Base-by-base conservation (phyloP, 2,888 invertebrate genomes). In the Geotrupes spiniger region DNA sequence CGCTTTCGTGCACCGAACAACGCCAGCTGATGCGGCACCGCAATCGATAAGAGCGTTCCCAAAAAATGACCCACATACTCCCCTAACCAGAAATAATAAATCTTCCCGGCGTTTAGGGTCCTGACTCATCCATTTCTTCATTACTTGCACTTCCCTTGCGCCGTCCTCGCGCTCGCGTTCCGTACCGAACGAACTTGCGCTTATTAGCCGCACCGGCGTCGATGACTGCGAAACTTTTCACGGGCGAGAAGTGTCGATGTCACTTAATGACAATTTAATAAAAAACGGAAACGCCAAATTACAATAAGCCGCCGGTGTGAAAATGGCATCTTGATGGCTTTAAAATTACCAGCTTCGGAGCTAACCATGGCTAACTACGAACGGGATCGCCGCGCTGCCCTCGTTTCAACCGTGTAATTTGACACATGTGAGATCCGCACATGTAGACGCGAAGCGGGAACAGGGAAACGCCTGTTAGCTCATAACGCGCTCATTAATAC, bases 201-300 rank as follows among this genome's bases (percentile, higher is more conserved):
- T n/a, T n/a, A n/a, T n/a, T n/a, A n/a, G n/a, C n/a, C n/a, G n/a
- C n/a, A n/a, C n/a, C n/a, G n/a, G n/a, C n/a, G n/a, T n/a, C n/a
- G n/a, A n/a, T n/a, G n/a, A n/a, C n/a, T n/a, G n/a, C n/a, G n/a
- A n/a, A n/a, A n/a, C n/a, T n/a, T n/a, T n/a, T n/a, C n/a, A n/a
- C n/a, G n/a, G n/a, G n/a, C n/a, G n/a, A 21, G 21, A 15, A 33
- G 33, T 33, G 33, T 33, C 33, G 33, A 33, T 33, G 33, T 33
- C 33, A 15, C 33, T 51, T 69, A 70, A 70, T 67, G 64, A 62
- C 62, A 58, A 67, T 64, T 66, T 66, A 67, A 68, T 67, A 68
- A 69, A 70, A 69, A 70, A 70, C 70, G 71, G 71, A 71, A 70
- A 64, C 65, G 63, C 65, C 68, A 60, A 66, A 70, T 71, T 71